A percentile compares a stretch with the other conserved stretches of the same genome.
Evolutionary conservation across 2,888 invertebrate species (phyloP).

Genomic region (Bellardia bayeri): DNA sequence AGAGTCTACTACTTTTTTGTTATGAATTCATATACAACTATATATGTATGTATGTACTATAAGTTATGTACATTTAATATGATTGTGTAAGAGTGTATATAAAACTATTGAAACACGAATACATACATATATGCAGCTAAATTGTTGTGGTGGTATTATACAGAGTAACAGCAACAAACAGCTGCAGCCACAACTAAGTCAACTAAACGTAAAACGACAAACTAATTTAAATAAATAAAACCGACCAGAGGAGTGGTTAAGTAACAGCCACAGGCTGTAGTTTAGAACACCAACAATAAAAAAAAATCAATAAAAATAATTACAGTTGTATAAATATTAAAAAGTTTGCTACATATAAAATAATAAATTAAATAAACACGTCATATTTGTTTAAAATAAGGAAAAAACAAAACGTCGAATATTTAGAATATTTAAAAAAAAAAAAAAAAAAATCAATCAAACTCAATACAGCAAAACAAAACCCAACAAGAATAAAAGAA

Average conservation of each 20-base stretch:
- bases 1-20: not conserved
- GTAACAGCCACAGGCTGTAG: not conserved
- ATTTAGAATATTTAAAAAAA: not conserved
- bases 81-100: constrained; percentile 12
- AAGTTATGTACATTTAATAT: constrained; percentile 19
- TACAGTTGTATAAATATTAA: constrained; percentile 36
- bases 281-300: constrained; percentile 25
- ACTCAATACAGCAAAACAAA: not conserved
- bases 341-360: not conserved
- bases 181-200: constrained; percentile 25
- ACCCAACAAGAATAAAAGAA: not conserved
- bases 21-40: not conserved
- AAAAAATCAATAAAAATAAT: constrained; percentile 62
- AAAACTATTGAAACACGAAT: constrained; percentile 26
- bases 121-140: constrained; percentile 4
- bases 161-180: not conserved
- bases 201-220: constrained; percentile 34
- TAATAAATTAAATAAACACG: constrained; percentile 30
- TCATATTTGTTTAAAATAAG: constrained; percentile 12
- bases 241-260: constrained; percentile 21
- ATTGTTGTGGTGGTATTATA: constrained; percentile 44
- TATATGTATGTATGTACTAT: not conserved
- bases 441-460: constrained; percentile 31
- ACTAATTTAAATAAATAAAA: constrained; percentile 61
- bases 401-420: not conserved